phyloP scores from a whole-genome alignment of 2,888 invertebrate genomes.

The Lithophane socia region DNA sequence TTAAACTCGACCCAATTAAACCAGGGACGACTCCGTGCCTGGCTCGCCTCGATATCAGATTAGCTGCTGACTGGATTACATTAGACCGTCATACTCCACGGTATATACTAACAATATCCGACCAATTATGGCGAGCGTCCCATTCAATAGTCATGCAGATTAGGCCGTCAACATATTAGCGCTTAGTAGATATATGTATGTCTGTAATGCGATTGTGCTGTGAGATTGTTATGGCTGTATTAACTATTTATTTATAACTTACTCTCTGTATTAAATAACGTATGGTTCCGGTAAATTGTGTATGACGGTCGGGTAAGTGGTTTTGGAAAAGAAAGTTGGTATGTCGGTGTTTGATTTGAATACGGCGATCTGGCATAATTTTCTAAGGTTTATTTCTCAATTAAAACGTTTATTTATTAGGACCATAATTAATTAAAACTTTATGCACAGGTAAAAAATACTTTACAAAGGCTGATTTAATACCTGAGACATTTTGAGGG shows the following conservation, averaged over 20 bases:
- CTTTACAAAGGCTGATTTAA: neutral
- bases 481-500: neutral
- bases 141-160: conserved; percentile 84
- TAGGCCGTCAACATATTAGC: conserved; percentile 77
- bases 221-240: conserved; percentile 41
- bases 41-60: conserved; percentile 87
- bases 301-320: neutral
- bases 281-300: neutral
- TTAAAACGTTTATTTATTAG: neutral
- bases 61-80: conserved; percentile 86
- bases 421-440: neutral
- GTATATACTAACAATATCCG: conserved; percentile 73
- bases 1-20: conserved; percentile 89
- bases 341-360: neutral
- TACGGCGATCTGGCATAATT: neutral
- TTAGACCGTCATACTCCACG: conserved; percentile 80
- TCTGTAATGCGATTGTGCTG: conserved; percentile 60
- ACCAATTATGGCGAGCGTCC: conserved; percentile 79
- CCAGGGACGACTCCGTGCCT: conserved; percentile 82
- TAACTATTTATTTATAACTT: conserved; percentile 33
- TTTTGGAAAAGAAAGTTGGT: neutral
- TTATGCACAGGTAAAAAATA: neutral
- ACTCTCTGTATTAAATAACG: conserved; percentile 19
- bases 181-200: conserved; percentile 54
- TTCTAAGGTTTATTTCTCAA: neutral